A percentile compares a stretch with the other conserved stretches of the same genome.
Conservation (phyloP, 1,140 invertebrate genomes). For the Colletes gigas region DNA sequence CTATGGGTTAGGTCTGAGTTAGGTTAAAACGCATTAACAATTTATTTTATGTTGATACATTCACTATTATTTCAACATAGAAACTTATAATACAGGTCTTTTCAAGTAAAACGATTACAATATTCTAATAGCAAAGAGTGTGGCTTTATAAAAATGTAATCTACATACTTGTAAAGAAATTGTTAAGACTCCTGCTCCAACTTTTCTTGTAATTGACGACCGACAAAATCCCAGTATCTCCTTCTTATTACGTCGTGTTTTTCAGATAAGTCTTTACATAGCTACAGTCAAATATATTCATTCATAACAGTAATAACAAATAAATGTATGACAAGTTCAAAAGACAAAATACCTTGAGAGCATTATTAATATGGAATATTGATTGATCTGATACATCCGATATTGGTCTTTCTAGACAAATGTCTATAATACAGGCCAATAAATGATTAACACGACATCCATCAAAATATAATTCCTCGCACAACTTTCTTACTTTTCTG, state of each 20-base stretch:
- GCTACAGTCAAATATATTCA: conserved; percentile 78
- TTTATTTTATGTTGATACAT: conserved; percentile 23
- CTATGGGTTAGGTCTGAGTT: no score
- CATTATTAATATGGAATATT: conserved; percentile 71
- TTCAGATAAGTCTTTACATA: conserved; percentile 88
- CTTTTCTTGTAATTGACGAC: conserved; percentile 80
- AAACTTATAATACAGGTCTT: conserved; percentile 29
- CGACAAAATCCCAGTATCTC: conserved; percentile 92
- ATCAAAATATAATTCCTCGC: conserved; percentile 87
- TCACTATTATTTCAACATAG: conserved; percentile 11
- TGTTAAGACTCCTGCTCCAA: conserved; percentile 45
- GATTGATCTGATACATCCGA: conserved; percentile 64
- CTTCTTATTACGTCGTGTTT: conserved; percentile 90
- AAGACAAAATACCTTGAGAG: conserved; percentile 68
- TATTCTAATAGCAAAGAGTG: conserved; percentile 6
- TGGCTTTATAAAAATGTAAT: conserved; percentile 42
- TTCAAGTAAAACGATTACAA: conserved; percentile 19
- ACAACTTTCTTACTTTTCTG: conserved; percentile 86
- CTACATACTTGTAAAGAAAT: conserved; percentile 25
- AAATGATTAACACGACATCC: conserved; percentile 89
- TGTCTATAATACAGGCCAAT: conserved; percentile 89
- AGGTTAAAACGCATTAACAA: conserved; percentile 19
- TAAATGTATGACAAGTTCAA: conserved; percentile 14
- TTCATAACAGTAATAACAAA: conserved; percentile 11
- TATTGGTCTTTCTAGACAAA: conserved; percentile 83